Percentiles rank a stretch among this genome's conserved stretches.
phyloP scores from a whole-genome alignment of 2,888 invertebrate species.

The Tineola bisselliella region DNA sequence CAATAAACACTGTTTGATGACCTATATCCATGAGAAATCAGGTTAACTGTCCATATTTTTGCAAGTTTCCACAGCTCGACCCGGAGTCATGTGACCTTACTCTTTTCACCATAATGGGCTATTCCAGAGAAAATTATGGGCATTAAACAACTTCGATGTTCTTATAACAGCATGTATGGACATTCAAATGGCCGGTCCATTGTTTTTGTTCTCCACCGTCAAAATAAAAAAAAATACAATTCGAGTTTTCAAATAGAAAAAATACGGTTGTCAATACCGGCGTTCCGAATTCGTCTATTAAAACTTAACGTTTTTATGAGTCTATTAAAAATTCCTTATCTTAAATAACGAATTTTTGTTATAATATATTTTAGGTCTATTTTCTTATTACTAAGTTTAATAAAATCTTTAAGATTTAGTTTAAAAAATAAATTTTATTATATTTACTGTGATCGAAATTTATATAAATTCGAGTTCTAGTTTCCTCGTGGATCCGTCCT shows the following conservation, averaged over 20 bases:
- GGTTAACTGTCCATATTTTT: conserved; percentile 43
- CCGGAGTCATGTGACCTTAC: conserved; percentile 24
- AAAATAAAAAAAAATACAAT: no score
- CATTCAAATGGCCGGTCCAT: not conserved
- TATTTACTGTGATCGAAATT: not conserved
- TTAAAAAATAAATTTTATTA: no score
- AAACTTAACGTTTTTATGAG: no score
- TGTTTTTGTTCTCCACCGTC: no score
- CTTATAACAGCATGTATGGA: conserved; percentile 18
- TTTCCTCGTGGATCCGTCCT: not conserved
- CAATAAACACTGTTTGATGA: conserved; percentile 10
- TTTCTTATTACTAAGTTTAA: no score
- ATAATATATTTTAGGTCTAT: no score
- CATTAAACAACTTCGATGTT: conserved; percentile 32
- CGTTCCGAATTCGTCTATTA: no score
- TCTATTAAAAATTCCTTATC: no score
- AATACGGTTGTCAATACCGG: no score
- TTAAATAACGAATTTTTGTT: no score
- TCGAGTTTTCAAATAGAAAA: no score
- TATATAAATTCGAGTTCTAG: not conserved
- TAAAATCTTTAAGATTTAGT: no score
- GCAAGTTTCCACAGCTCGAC: conserved; percentile 24
- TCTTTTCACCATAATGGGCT: conserved; percentile 33
- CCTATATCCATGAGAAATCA: conserved; percentile 25
- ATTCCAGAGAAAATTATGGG: conserved; percentile 45